phyloP scores from a whole-genome alignment of 2,797 vertebrate genomes.

The Onychomys arenicola region DNA sequence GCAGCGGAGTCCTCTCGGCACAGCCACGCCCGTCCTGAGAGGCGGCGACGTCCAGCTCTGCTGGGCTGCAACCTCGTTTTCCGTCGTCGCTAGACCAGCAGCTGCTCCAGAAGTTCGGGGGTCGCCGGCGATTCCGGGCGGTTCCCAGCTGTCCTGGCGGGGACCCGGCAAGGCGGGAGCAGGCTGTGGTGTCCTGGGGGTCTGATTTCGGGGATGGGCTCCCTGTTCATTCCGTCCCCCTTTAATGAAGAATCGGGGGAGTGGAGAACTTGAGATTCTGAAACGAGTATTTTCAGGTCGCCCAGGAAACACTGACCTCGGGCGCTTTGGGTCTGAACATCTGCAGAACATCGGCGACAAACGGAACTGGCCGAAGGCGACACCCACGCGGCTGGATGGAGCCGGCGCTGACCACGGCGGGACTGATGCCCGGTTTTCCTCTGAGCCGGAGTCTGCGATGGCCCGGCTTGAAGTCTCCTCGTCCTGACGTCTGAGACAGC shows the following conservation, averaged over 20 bases:
- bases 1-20: neutral
- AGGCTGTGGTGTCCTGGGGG: neutral
- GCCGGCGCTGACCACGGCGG: neutral
- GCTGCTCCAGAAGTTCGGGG: neutral
- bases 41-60: no score
- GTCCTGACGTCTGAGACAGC: neutral
- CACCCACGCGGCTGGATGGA: neutral
- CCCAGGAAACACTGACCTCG: neutral
- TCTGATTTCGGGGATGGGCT: neutral
- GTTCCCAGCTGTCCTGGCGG: neutral
- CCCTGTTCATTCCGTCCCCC: neutral
- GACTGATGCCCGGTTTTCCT: neutral
- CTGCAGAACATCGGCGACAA: neutral
- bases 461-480: neutral
- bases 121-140: fast-evolving
- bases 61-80: neutral
- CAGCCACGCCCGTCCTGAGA: neutral
- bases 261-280: neutral
- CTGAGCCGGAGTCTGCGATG: neutral
- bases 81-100: neutral
- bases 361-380: no score
- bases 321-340: neutral
- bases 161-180: neutral
- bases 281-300: neutral
- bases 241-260: neutral